A percentile compares a stretch with the other conserved stretches of the same genome.
phyloP scores from a whole-genome alignment of 2,888 invertebrate species.

The Drosophila gaucha region DNA sequence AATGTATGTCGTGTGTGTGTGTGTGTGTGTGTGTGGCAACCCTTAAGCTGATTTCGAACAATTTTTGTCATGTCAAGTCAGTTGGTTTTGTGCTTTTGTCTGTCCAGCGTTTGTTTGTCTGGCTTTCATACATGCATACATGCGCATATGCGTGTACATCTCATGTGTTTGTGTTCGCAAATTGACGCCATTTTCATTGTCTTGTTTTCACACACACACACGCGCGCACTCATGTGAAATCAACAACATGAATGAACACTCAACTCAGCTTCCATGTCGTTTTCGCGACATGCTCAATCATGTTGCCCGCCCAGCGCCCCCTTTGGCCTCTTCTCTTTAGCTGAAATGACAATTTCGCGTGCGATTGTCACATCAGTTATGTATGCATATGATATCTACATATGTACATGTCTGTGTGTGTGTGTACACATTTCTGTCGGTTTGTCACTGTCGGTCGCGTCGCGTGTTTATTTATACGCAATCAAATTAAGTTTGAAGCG shows the following conservation, averaged over 20 bases:
- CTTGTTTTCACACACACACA: slow-evolving; percentile 40
- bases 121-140: neutral
- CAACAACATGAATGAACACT: slow-evolving; percentile 77
- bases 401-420: slow-evolving; percentile 15
- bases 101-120: slow-evolving; percentile 30
- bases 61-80: slow-evolving; percentile 53
- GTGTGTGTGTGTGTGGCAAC: slow-evolving; percentile 31
- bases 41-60: slow-evolving; percentile 53
- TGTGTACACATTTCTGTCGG: slow-evolving; percentile 60
- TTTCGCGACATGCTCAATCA: slow-evolving; percentile 73
- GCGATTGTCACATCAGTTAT: slow-evolving; percentile 80
- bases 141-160: neutral
- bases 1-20: slow-evolving; percentile 13
- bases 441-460: slow-evolving; percentile 64
- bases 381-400: slow-evolving; percentile 62
- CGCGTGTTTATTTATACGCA: slow-evolving; percentile 78
- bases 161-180: slow-evolving; percentile 47
- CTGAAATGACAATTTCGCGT: slow-evolving; percentile 79
- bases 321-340: neutral
- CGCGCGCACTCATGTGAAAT: slow-evolving; percentile 28
- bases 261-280: slow-evolving; percentile 73
- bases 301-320: slow-evolving; percentile 25
- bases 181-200: slow-evolving; percentile 77
- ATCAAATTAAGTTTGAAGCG: slow-evolving; percentile 79
- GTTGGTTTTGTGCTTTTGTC: slow-evolving; percentile 59